phyloP scores from a whole-genome alignment of 2,888 invertebrate genomes.

The Urechis unicinctus region DNA sequence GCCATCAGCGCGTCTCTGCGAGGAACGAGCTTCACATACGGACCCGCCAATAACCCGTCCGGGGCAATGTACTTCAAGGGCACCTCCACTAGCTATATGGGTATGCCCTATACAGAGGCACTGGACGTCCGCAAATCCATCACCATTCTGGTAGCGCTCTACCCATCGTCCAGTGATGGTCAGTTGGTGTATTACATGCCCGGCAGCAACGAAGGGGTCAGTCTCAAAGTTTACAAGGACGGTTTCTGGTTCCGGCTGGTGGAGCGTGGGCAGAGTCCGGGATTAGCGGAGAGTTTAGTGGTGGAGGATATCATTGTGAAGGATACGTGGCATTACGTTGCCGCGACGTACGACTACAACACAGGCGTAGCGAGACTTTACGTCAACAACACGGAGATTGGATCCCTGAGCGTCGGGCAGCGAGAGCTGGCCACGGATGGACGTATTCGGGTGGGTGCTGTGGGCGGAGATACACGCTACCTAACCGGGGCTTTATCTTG shows the following conservation, averaged over 20 bases:
- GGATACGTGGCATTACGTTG: constrained; percentile 5
- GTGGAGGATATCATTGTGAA: not conserved
- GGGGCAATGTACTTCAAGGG: constrained; percentile 4
- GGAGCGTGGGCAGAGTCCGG: not conserved
- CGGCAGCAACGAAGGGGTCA: not conserved
- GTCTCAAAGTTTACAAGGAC: not conserved
- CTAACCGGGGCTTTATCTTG: constrained; percentile 11
- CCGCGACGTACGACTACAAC: constrained; percentile 8
- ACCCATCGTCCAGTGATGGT: not conserved
- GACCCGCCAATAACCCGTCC: constrained; percentile 2
- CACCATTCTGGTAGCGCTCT: constrained; percentile 5
- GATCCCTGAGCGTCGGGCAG: not conserved
- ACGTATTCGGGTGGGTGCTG: constrained; percentile 7
- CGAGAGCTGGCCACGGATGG: constrained; percentile 8
- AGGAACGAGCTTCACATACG: not conserved
- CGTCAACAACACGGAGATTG: not conserved
- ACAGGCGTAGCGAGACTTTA: constrained; percentile 3
- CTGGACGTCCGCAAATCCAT: constrained; percentile 7
- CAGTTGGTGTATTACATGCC: not conserved
- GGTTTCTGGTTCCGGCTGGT: not conserved
- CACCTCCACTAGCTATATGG: not conserved
- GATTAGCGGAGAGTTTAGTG: not conserved
- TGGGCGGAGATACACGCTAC: constrained; percentile 1
- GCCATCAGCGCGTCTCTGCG: not conserved
- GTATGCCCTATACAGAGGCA: not conserved